Base-by-base conservation (phyloP, 2,888 invertebrate genomes). In the Andrena dorsata region DNA sequence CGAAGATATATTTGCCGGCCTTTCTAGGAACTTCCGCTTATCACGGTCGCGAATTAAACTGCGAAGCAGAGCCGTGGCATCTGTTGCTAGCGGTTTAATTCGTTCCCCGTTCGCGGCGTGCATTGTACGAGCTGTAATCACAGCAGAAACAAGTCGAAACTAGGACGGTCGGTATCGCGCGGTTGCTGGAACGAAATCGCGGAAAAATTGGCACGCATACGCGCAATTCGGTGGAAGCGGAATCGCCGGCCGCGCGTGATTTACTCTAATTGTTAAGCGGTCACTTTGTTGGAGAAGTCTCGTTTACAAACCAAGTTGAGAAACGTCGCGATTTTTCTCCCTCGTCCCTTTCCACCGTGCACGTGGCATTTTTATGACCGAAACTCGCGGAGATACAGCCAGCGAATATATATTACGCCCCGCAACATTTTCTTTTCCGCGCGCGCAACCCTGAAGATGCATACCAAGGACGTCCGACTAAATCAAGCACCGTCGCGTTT, bases 51-150 rank as follows among this genome's bases (percentile, higher is more conserved):
- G 87, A 87, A 87, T 87, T 87, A 87, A 87, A 86, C 81, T 86
- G 85, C 86, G 78, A 84, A 82, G 75, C 77, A 47, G 71, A 74
- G 76, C 74, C 35, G 86, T 74, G 72, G 88, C 87, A 87, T 87
- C 87, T 88, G 87, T 87, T 87, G 82, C 80, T 80, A 79, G 79
- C 80, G 68, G 82, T 86, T 87, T 87, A 87, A 87, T 84, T 87
- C 86, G 84, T 88, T 85, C 78, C 80, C 56, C 28, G 35, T 81
- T 71, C 76, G 60, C 73, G 65, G 56, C 30, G 73, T 30, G 63
- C 65, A 71, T 74, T 64, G 74, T 75, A 63, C 82, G 30, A 58
- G 72, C 53, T 51, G 60, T 70, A 84, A 86, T 76, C 85, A 76
- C 80, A 60, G 77, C 61, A 77, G 72, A 73, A 84, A 80, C 86